Conservation (phyloP, 1,140 invertebrate genomes). For the Tetranychus cinnabarinus region DNA sequence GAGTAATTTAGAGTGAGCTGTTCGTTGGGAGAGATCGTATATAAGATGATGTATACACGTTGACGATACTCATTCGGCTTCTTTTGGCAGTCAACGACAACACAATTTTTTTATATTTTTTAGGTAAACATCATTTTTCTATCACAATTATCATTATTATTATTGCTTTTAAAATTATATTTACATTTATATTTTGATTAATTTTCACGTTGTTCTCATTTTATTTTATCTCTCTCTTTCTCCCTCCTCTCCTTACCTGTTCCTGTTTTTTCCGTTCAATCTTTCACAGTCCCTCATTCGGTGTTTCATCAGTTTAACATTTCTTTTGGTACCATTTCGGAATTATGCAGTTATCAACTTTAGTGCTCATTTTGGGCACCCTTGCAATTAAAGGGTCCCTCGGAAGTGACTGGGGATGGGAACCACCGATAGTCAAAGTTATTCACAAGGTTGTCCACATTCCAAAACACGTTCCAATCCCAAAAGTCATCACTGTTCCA, state of each 20-base stretch:
- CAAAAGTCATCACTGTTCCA: conserved; percentile 12
- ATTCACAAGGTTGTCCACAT: conserved; percentile 19
- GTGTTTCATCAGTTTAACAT: not conserved
- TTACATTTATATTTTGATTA: no score
- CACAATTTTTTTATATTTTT: no score
- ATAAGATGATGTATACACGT: no score
- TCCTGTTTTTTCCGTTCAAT: not conserved
- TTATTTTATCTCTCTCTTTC: no score
- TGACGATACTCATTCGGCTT: no score
- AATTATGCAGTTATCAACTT: not conserved
- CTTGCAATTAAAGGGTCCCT: not conserved
- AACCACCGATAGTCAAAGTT: not conserved
- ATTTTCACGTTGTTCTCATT: no score
- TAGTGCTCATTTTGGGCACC: conserved; percentile 1
- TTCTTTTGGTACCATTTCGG: no score
- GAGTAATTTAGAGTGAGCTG: no score
- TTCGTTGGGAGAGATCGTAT: no score
- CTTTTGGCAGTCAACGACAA: no score
- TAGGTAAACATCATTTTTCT: not conserved
- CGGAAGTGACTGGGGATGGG: not conserved
- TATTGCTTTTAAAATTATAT: no score
- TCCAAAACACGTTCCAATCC: conserved; percentile 13
- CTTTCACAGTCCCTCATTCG: not conserved
- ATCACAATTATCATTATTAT: not conserved
- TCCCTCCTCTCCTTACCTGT: no score